A percentile compares a stretch with the other conserved stretches of the same genome.
Evolutionary conservation across 2,797 vertebrate species (phyloP).

Genomic region (Tokudaia muenninki): DNA sequence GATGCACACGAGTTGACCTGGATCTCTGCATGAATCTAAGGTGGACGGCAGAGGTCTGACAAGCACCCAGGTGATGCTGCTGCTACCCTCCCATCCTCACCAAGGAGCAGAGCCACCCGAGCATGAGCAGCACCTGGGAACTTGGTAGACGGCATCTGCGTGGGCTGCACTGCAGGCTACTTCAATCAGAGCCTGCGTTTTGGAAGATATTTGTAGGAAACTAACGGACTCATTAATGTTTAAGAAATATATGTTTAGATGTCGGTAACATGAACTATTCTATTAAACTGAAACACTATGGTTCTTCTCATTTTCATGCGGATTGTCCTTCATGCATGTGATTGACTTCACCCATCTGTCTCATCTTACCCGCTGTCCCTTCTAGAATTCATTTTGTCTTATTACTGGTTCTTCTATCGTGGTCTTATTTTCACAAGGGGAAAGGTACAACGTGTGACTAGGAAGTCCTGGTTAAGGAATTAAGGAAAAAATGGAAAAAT

Average conservation of each 20-base stretch:
- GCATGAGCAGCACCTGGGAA: background rate
- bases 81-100: background rate
- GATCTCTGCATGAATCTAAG: background rate
- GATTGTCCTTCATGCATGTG: background rate
- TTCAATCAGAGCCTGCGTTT: background rate
- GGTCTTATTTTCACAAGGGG: conserved; percentile 29
- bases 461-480: conserved; percentile 24
- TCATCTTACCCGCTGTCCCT: background rate
- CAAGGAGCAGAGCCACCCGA: accelerated
- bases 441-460: background rate
- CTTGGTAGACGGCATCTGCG: background rate
- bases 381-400: conserved; percentile 46
- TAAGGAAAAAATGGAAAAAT: conserved; percentile 8
- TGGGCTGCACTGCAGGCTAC: background rate
- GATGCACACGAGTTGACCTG: background rate
- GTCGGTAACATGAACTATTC: background rate
- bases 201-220: conserved; percentile 20
- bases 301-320: background rate
- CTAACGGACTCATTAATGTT: background rate
- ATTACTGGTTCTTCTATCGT: background rate
- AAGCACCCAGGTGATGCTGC: background rate
- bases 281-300: background rate
- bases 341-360: background rate
- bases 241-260: background rate
- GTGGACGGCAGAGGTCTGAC: background rate